Evolutionary conservation across 2,797 vertebrate species (phyloP).

Genomic region (Triplophysa yarkandensis): DNA sequence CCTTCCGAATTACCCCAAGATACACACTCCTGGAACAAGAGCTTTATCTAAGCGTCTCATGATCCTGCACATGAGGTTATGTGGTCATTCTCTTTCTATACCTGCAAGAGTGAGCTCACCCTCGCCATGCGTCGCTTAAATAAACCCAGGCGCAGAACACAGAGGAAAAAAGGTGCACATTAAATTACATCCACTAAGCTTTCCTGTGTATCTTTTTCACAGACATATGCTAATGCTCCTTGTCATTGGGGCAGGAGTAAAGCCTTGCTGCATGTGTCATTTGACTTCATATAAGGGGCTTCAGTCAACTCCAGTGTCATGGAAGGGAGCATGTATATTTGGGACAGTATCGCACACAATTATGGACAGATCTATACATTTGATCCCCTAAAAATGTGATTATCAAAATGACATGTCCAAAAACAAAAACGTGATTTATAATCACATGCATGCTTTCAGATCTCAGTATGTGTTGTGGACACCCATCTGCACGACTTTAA

Average conservation of each 20-base stretch:
- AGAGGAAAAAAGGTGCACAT: slow-evolving; percentile 39
- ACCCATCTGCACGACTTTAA: background rate
- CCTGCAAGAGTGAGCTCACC: slow-evolving; percentile 19
- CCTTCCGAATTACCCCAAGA: slow-evolving; percentile 38
- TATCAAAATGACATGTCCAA: too few species aligned
- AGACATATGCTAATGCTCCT: slow-evolving; percentile 53
- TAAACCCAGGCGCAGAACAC: slow-evolving; percentile 3
- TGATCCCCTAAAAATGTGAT: too few species aligned
- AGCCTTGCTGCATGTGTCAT: slow-evolving; percentile 40
- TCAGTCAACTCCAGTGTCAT: slow-evolving; percentile 6
- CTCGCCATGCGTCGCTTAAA: slow-evolving; percentile 16
- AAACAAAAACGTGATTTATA: background rate
- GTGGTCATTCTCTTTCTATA: slow-evolving; percentile 39
- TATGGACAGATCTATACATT: too few species aligned
- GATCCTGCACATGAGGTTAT: slow-evolving; percentile 27
- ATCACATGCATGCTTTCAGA: background rate
- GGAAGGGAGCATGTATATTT: slow-evolving; percentile 4
- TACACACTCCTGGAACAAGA: slow-evolving; percentile 37
- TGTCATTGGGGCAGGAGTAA: slow-evolving; percentile 44
- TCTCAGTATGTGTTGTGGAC: background rate
- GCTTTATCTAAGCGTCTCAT: slow-evolving; percentile 16
- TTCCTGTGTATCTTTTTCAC: slow-evolving; percentile 43
- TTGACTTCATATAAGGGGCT: slow-evolving; percentile 34
- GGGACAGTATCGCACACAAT: background rate
- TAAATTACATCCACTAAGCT: slow-evolving; percentile 31